Conservation (phyloP, 2,888 invertebrate species). For the Sarcophaga variegata region DNA sequence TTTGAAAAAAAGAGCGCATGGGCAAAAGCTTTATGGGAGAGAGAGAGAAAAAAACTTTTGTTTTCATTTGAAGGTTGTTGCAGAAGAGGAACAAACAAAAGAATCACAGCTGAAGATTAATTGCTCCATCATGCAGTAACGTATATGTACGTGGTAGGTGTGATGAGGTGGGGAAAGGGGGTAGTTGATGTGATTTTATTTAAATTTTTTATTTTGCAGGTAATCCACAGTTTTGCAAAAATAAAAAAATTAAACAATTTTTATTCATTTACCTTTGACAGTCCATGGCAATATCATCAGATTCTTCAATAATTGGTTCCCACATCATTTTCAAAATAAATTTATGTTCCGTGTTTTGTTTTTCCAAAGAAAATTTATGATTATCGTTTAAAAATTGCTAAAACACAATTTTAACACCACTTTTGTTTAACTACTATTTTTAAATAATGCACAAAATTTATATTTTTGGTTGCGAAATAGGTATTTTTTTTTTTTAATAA, state of each 20-base stretch:
- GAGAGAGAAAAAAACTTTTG: constrained; percentile 70
- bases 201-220: constrained; percentile 64
- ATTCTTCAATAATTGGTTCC: constrained; percentile 81
- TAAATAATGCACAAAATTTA: constrained; percentile 65
- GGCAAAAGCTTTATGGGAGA: constrained; percentile 54
- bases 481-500: constrained; percentile 17
- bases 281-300: constrained; percentile 79
- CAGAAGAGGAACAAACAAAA: constrained; percentile 69
- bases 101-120: constrained; percentile 64
- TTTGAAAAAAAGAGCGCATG: constrained; percentile 52
- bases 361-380: constrained; percentile 17
- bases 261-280: constrained; percentile 80
- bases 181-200: constrained; percentile 54
- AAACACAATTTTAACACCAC: constrained; percentile 74
- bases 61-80: constrained; percentile 73
- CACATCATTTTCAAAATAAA: constrained; percentile 78
- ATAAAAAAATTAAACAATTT: constrained; percentile 31
- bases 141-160: not conserved
- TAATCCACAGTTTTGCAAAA: constrained; percentile 68
- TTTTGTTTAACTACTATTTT: constrained; percentile 21
- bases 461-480: constrained; percentile 19
- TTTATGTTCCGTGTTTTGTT: constrained; percentile 53
- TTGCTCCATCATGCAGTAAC: not conserved
- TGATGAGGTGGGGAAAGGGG: constrained; percentile 37
- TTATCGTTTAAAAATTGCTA: constrained; percentile 75